phyloP scores from a whole-genome alignment of 2,113 vertebrate species.

The Sarotherodon lohbergeri region DNA sequence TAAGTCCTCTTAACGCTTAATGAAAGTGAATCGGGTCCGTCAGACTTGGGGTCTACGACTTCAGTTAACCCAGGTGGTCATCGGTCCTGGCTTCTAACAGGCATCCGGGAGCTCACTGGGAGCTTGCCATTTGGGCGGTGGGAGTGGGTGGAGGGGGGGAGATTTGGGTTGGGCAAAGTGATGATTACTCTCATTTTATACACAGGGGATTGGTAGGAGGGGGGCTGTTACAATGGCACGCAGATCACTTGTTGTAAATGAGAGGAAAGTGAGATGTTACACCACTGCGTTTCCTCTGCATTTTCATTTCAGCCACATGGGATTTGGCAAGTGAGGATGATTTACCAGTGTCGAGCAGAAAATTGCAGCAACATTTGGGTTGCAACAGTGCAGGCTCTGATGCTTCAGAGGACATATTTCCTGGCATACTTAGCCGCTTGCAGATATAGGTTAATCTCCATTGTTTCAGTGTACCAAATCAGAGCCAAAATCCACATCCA shows the following conservation, averaged over 20 bases:
- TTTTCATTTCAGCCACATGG: conserved; percentile 40
- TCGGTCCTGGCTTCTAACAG: conserved; percentile 57
- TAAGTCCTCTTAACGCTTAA: conserved; percentile 75
- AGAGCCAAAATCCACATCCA: not conserved
- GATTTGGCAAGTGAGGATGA: conserved; percentile 34
- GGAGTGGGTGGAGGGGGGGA: not conserved
- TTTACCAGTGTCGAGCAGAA: not conserved
- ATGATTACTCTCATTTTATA: conserved; percentile 69
- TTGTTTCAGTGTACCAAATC: conserved; percentile 19
- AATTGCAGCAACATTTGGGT: not conserved
- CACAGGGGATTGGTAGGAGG: conserved; percentile 39
- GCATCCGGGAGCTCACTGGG: conserved; percentile 23
- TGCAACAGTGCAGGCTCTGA: not conserved
- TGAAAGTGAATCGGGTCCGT: conserved; percentile 73
- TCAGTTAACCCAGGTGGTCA: conserved; percentile 69
- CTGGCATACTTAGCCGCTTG: conserved; percentile 4
- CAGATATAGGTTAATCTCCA: conserved; percentile 44
- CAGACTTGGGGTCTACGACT: conserved; percentile 49
- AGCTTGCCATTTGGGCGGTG: conserved; percentile 11
- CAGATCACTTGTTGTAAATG: conserved; percentile 47
- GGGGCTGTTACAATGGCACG: conserved; percentile 52
- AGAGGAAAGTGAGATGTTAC: conserved; percentile 62
- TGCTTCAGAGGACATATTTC: not conserved
- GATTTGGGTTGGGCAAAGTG: not conserved
- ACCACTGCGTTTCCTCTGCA: conserved; percentile 5